Evolutionary conservation across 2,113 vertebrate species (phyloP).

Genomic region (Tachysurus fulvidraco): DNA sequence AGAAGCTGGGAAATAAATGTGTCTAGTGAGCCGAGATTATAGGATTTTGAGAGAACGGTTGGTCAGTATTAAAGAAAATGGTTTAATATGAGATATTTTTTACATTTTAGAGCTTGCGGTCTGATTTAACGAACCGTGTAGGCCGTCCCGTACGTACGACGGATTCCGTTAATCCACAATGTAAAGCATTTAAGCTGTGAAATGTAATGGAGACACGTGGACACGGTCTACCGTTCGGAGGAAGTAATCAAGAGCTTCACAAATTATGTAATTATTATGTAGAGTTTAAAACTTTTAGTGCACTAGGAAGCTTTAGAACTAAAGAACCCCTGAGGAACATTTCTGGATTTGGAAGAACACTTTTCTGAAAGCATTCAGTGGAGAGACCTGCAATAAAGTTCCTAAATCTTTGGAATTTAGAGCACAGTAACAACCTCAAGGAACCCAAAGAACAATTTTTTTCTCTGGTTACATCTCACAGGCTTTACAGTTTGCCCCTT

Average conservation of each 20-base stretch:
- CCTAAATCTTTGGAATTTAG: neutral
- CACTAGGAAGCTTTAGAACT: no score
- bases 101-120: neutral
- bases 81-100: neutral
- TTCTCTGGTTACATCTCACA: neutral
- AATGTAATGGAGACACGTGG: neutral
- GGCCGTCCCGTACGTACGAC: neutral
- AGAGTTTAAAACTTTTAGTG: neutral
- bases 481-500: neutral
- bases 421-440: neutral
- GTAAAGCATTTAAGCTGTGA: constrained; percentile 5
- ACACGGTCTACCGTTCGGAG: neutral
- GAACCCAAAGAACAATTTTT: neutral
- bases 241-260: neutral
- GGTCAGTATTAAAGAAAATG: constrained; percentile 17
- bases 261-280: neutral
- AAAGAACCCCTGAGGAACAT: neutral
- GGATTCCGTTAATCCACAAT: neutral
- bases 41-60: neutral
- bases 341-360: neutral
- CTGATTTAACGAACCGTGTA: neutral
- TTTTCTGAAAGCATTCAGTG: neutral
- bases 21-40: constrained; percentile 6
- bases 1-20: neutral
- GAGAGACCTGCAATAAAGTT: neutral